A percentile compares a stretch with the other conserved stretches of the same genome.
These are phyloP conservation scores for Anolis apletophallus DNA, from an alignment of 2,797 vertebrate species.

Conservation along the genomic window DNA sequence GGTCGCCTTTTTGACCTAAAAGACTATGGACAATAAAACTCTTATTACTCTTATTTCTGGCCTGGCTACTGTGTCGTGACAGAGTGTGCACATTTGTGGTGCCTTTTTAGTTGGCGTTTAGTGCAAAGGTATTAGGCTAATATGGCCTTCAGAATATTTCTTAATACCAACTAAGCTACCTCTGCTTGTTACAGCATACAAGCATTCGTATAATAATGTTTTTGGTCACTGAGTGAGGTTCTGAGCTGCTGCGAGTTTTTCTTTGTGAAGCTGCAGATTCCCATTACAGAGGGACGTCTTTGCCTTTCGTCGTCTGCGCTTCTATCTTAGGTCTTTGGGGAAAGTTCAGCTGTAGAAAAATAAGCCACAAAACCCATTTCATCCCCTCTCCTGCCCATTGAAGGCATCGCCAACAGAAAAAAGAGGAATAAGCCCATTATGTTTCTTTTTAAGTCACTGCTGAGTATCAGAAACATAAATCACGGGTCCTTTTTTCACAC, in stretches of 20 bases:
- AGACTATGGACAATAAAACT: too few relatives aligned
- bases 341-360: slow-evolving; percentile 43
- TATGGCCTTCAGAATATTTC: not conserved
- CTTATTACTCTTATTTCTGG: too few relatives aligned
- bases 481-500: slow-evolving; percentile 31
- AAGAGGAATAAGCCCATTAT: slow-evolving; percentile 58
- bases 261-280: slow-evolving; percentile 40
- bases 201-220: not conserved
- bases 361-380: slow-evolving; percentile 41
- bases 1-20: too few relatives aligned
- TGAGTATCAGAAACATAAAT: slow-evolving; percentile 33
- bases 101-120: not conserved
- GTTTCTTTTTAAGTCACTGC: slow-evolving; percentile 25
- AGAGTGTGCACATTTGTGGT: not conserved
- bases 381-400: slow-evolving; percentile 15
- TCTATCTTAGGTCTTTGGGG: slow-evolving; percentile 27
- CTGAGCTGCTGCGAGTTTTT: slow-evolving; percentile 25
- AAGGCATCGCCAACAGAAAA: slow-evolving; percentile 47
- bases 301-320: slow-evolving; percentile 28
- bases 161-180: not conserved
- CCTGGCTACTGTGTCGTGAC: too few relatives aligned
- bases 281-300: slow-evolving; percentile 52
- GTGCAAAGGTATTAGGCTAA: not conserved
- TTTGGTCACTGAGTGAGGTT: slow-evolving; percentile 41
- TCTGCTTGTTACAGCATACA: slow-evolving; percentile 14